These are phyloP conservation scores for Eupithecia subfuscata DNA, from an alignment of 2,888 invertebrate species.

Conservation along the genomic window DNA sequence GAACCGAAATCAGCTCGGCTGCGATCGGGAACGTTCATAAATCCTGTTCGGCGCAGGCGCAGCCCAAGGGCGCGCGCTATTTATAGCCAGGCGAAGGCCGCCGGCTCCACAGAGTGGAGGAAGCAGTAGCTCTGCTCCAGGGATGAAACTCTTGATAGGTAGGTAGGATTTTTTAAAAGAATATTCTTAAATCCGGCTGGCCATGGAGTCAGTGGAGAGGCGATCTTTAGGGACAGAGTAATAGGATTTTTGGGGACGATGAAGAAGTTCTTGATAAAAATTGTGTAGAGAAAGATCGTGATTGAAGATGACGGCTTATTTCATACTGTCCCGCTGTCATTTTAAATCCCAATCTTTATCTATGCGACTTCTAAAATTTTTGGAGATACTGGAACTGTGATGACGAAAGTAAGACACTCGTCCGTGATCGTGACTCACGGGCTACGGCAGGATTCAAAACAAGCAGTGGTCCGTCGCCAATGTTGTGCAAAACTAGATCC, in stretches of 20 bases:
- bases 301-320: no score
- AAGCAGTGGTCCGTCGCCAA: no score
- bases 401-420: background rate
- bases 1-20: conserved; percentile 41
- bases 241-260: no score
- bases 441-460: no score
- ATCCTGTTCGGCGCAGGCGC: conserved; percentile 72
- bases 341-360: no score
- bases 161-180: background rate
- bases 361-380: background rate
- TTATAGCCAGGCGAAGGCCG: conserved; percentile 70
- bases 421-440: background rate
- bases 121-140: conserved; percentile 13
- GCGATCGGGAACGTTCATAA: conserved; percentile 60
- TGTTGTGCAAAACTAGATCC: no score
- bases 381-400: background rate
- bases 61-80: conserved; percentile 77
- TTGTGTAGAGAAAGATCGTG: no score
- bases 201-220: no score
- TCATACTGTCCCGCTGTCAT: no score
- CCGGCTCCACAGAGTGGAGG: conserved; percentile 22
- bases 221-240: no score
- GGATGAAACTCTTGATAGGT: background rate
- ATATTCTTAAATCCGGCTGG: background rate
- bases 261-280: no score